phyloP scores from a whole-genome alignment of 2,888 invertebrate species.

The Drosophila vallismaia region DNA sequence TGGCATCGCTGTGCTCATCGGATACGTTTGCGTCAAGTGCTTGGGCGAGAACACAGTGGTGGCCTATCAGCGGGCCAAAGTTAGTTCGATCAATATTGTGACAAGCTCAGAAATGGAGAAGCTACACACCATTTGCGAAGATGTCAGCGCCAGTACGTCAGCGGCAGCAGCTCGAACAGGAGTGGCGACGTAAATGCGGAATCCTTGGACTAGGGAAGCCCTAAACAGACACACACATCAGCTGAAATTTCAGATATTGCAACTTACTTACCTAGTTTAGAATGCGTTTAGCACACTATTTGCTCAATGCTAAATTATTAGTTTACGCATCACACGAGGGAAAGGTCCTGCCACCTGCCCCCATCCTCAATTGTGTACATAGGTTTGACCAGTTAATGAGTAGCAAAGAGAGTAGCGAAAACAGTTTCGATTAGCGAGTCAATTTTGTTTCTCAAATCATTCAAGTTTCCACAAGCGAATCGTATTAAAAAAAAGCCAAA shows the following conservation, averaged over 20 bases:
- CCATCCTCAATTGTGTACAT: slow-evolving; percentile 60
- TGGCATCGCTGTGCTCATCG: slow-evolving; percentile 91
- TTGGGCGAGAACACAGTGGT: slow-evolving; percentile 93
- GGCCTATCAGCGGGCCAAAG: slow-evolving; percentile 96
- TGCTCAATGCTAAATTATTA: slow-evolving; percentile 66
- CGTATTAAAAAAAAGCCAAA: slow-evolving; percentile 73
- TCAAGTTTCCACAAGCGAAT: slow-evolving; percentile 61
- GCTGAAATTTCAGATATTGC: slow-evolving; percentile 50
- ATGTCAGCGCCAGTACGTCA: slow-evolving; percentile 73
- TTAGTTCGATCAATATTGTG: slow-evolving; percentile 92
- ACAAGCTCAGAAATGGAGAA: slow-evolving; percentile 83
- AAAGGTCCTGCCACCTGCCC: slow-evolving; percentile 3
- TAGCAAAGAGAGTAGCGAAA: slow-evolving; percentile 11
- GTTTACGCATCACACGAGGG: slow-evolving; percentile 26
- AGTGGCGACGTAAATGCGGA: slow-evolving; percentile 50
- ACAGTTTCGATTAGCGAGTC: slow-evolving; percentile 63
- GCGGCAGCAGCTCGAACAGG: slow-evolving; percentile 43
- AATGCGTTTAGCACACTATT: slow-evolving; percentile 61
- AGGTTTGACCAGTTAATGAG: slow-evolving; percentile 43
- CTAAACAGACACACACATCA: slow-evolving; percentile 40
- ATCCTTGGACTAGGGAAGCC: slow-evolving; percentile 28
- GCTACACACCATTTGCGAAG: slow-evolving; percentile 83
- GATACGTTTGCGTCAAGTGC: slow-evolving; percentile 94
- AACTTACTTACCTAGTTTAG: slow-evolving; percentile 48
- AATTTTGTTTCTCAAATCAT: slow-evolving; percentile 71